phyloP scores from a whole-genome alignment of 2,888 invertebrate genomes.

The Chrysopilus asiliformis region DNA sequence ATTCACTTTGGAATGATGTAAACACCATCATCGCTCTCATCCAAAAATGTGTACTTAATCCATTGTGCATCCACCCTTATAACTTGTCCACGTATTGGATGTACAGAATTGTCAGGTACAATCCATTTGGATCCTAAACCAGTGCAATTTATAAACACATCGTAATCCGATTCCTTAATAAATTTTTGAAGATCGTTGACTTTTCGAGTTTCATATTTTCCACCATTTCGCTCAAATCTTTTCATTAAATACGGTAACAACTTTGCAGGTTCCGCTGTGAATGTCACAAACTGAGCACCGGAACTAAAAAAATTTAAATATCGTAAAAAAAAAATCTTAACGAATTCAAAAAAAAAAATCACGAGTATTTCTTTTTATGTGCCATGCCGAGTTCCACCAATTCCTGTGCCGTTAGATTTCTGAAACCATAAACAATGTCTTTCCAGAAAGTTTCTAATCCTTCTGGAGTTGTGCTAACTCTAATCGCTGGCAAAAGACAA shows the following conservation, averaged over 20 bases:
- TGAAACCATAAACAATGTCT: conserved; percentile 36
- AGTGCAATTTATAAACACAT: conserved; percentile 67
- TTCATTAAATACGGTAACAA: conserved; percentile 54
- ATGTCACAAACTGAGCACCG: conserved; percentile 52
- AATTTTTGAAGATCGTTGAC: conserved; percentile 42
- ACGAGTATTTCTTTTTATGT: conserved; percentile 34
- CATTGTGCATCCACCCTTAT: conserved; percentile 54
- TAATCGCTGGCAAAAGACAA: conserved; percentile 35
- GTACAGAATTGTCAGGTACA: conserved; percentile 45
- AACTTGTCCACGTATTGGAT: conserved; percentile 65
- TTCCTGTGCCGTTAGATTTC: conserved; percentile 24
- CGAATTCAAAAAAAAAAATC: conserved; percentile 5
- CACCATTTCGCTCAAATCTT: conserved; percentile 46
- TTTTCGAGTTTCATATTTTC: conserved; percentile 39
- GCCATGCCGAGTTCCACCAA: conserved; percentile 30
- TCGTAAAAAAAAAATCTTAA: neutral
- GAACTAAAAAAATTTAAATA: conserved; percentile 32
- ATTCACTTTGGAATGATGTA: conserved; percentile 69
- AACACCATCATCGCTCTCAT: conserved; percentile 44
- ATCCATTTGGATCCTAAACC: conserved; percentile 54
- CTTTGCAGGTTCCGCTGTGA: conserved; percentile 49
- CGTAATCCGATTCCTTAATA: conserved; percentile 33
- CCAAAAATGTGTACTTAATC: conserved; percentile 45
- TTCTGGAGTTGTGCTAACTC: conserved; percentile 28
- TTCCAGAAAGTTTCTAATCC: conserved; percentile 33